A percentile compares a stretch with the other conserved stretches of the same genome.
These are phyloP conservation scores for Pseudomyrmex cubaensis DNA, from an alignment of 1,140 invertebrate species.

Conservation along the genomic window DNA sequence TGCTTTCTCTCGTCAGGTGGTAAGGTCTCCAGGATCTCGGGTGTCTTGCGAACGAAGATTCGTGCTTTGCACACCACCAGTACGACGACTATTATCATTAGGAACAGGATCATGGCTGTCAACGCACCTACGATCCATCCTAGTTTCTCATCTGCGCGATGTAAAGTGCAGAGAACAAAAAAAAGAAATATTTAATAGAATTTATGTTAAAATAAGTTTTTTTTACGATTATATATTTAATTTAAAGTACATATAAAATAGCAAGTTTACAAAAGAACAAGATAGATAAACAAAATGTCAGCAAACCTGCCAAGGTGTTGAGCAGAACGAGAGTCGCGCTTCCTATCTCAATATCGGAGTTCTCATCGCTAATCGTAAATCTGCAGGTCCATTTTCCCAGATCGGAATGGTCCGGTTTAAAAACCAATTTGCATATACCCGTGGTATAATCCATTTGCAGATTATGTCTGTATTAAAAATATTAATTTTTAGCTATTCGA, in stretches of 20 bases:
- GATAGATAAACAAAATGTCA: neutral
- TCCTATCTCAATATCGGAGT: constrained; percentile 74
- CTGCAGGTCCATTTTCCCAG: constrained; percentile 82
- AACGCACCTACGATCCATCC: constrained; percentile 82
- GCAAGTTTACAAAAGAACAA: neutral
- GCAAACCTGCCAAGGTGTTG: constrained; percentile 75
- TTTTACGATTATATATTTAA: neutral
- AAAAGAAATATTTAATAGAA: neutral
- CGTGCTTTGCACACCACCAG: constrained; percentile 80
- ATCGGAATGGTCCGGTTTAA: constrained; percentile 79
- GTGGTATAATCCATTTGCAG: constrained; percentile 79
- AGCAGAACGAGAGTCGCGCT: constrained; percentile 78
- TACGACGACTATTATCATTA: constrained; percentile 80
- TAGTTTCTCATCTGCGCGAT: constrained; percentile 77
- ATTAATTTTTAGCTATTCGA: too few relatives aligned
- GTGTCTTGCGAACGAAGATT: constrained; percentile 73
- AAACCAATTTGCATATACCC: constrained; percentile 81
- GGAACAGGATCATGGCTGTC: constrained; percentile 79
- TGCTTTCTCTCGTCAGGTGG: constrained; percentile 63
- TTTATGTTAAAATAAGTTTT: neutral
- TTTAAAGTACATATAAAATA: too few relatives aligned
- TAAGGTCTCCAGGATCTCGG: constrained; percentile 76
- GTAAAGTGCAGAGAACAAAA: neutral
- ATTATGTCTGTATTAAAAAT: constrained; percentile 71
- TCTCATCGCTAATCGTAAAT: constrained; percentile 72